phyloP scores from a whole-genome alignment of 1,140 invertebrate genomes.

The Aleiodes sp. region DNA sequence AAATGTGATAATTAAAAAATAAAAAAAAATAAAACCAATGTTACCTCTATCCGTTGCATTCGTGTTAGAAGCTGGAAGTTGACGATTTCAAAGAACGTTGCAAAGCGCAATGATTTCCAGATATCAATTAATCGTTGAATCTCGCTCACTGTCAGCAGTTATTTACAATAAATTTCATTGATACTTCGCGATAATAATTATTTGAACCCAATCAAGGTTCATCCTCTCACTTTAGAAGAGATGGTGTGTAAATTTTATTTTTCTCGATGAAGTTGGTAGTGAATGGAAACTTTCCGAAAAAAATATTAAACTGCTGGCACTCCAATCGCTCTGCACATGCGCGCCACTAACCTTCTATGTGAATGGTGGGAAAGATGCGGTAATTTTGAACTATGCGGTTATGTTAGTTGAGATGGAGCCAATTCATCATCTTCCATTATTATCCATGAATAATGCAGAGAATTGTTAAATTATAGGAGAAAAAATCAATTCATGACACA shows the following conservation, averaged over 20 bases:
- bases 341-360: too few species aligned
- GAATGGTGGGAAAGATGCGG: too few species aligned
- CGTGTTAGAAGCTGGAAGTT: background rate
- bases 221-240: slow-evolving; percentile 14
- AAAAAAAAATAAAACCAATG: slow-evolving; percentile 16
- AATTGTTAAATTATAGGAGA: too few species aligned
- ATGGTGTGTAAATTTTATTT: slow-evolving; percentile 12
- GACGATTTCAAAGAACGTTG: background rate
- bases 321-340: too few species aligned
- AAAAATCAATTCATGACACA: too few species aligned
- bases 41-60: background rate
- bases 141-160: background rate
- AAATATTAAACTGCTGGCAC: too few species aligned
- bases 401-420: too few species aligned
- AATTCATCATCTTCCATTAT: too few species aligned
- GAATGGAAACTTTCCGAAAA: background rate
- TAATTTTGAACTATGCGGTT: too few species aligned
- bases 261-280: background rate
- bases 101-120: background rate
- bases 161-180: slow-evolving; percentile 10
- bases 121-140: background rate
- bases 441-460: too few species aligned
- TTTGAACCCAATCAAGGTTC: slow-evolving; percentile 13
- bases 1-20: slow-evolving; percentile 13
- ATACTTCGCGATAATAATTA: slow-evolving; percentile 21